phyloP scores from a whole-genome alignment of 2,797 vertebrate species.

The Sebastes jordani region DNA sequence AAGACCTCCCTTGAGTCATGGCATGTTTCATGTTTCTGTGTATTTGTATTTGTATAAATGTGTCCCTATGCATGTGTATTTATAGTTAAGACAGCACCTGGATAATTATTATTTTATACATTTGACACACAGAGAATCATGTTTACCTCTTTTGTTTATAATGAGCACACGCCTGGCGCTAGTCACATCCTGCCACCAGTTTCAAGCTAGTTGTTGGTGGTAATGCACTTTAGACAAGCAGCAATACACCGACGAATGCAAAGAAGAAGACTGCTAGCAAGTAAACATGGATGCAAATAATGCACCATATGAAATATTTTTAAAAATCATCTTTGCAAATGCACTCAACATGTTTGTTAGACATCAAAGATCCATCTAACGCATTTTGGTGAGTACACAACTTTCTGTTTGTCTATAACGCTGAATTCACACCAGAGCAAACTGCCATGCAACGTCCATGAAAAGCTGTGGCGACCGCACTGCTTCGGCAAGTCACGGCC shows the following conservation, averaged over 20 bases:
- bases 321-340: no score
- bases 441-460: no score
- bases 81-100: neutral
- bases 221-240: neutral
- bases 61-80: no score
- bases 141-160: neutral
- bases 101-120: neutral
- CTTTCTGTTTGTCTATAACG: no score
- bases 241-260: neutral
- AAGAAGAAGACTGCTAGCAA: neutral
- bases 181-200: neutral
- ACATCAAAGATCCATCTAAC: no score
- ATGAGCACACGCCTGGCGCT: no score
- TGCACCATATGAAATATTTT: no score
- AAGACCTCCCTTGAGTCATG: neutral
- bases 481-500: no score
- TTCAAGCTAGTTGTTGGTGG: neutral
- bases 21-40: neutral
- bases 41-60: neutral
- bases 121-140: neutral
- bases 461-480: no score
- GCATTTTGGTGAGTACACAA: no score
- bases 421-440: neutral
- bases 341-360: no score
- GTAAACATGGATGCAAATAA: neutral